Percentiles rank a stretch among this genome's conserved stretches.
Evolutionary conservation across 2,797 vertebrate genomes (phyloP).

Genomic region (Pipistrellus pygmaeus): DNA sequence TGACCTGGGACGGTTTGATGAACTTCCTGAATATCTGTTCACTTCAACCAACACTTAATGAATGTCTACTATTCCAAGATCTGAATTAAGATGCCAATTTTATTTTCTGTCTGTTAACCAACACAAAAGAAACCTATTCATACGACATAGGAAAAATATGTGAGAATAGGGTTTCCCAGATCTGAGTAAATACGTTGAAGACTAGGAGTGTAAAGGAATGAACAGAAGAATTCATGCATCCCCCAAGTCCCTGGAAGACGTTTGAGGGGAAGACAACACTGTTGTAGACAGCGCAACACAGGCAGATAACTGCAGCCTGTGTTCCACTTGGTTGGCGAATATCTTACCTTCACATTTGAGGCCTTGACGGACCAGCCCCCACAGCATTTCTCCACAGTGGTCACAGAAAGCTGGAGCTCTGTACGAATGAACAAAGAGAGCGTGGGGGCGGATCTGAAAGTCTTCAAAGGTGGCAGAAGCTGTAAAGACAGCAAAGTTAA

Average conservation of each 20-base stretch:
- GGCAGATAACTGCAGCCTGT: not conserved
- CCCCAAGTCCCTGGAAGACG: not conserved
- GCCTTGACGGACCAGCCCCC: constrained; percentile 97
- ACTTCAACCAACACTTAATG: not conserved
- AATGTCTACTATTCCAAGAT: not conserved
- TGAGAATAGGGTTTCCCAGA: not conserved
- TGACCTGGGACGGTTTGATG: not conserved
- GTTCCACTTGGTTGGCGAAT: not conserved
- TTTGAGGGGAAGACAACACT: not conserved
- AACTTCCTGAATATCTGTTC: not conserved
- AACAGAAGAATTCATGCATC: not conserved
- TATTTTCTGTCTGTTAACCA: not conserved
- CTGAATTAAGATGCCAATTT: not conserved
- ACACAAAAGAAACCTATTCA: not conserved
- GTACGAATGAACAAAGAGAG: constrained; percentile 97
- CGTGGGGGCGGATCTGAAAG: constrained; percentile 97
- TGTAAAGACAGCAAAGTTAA: constrained; percentile 80
- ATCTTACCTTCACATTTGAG: constrained; percentile 97
- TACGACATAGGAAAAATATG: not conserved
- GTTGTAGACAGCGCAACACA: not conserved
- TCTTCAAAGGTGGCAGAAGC: constrained; percentile 98
- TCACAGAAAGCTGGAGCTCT: constrained; percentile 97
- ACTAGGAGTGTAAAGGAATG: not conserved
- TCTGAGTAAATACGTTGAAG: not conserved
- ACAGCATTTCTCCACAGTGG: constrained; percentile 99